Conservation (phyloP, 2,113 vertebrate species). For the Brachypodius melanocephalos region DNA sequence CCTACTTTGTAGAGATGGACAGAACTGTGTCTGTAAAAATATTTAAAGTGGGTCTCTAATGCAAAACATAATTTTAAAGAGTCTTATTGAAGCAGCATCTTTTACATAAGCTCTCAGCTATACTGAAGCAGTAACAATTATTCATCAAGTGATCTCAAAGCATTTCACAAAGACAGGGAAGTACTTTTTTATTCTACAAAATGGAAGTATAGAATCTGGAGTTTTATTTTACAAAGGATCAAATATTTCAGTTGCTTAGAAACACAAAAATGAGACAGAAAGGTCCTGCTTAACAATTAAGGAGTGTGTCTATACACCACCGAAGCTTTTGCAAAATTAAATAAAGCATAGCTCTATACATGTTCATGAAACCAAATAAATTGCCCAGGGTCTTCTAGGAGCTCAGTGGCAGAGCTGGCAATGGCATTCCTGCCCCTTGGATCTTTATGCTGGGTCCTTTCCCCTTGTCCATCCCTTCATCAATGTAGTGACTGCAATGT, state of each 20-base stretch:
- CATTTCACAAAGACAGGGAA: not conserved
- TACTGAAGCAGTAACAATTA: not conserved
- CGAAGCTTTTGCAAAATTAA: not conserved
- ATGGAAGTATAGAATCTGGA: not conserved
- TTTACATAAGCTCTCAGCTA: not conserved
- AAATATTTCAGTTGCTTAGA: not conserved
- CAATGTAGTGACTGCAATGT: not conserved
- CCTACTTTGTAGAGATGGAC: not conserved
- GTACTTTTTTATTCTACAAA: not conserved
- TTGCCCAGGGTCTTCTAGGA: not conserved
- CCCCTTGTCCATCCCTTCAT: not conserved
- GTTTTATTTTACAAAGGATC: not conserved
- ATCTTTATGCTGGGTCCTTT: not conserved
- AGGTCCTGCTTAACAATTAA: not conserved
- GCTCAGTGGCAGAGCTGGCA: not conserved
- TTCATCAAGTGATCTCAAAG: not conserved
- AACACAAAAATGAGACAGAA: not conserved
- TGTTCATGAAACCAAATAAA: not conserved
- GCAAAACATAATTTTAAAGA: not conserved
- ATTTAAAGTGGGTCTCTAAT: not conserved
- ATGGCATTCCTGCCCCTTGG: not conserved
- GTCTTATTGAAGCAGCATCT: not conserved
- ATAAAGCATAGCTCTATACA: rapidly evolving
- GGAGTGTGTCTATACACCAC: not conserved
- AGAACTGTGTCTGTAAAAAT: not conserved